These are phyloP conservation scores for Drosophila kohkoa DNA, from an alignment of 1,140 invertebrate genomes.

Conservation along the genomic window DNA sequence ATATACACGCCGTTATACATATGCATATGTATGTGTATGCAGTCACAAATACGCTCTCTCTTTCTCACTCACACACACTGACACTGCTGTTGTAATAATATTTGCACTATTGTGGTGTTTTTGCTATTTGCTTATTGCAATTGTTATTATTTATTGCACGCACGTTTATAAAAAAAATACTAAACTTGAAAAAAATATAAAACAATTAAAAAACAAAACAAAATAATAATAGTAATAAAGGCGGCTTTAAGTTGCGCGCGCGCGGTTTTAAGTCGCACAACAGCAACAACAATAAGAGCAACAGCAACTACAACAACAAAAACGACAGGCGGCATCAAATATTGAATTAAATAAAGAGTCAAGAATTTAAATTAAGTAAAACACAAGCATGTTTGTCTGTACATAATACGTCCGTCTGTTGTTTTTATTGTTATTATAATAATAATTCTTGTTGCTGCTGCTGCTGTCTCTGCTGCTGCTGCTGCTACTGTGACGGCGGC, in stretches of 20 bases:
- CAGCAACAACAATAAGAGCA: slow-evolving; percentile 20
- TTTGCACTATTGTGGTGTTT: slow-evolving; percentile 27
- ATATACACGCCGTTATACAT: neutral
- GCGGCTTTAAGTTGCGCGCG: slow-evolving; percentile 35
- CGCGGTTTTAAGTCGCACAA: slow-evolving; percentile 35
- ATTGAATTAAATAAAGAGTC: slow-evolving; percentile 33
- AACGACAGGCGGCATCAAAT: slow-evolving; percentile 32
- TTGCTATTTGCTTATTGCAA: slow-evolving; percentile 5
- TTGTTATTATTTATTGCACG: slow-evolving; percentile 32
- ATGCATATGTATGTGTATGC: slow-evolving; percentile 3
- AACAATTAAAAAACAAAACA: neutral
- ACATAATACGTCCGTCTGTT: slow-evolving; percentile 7
- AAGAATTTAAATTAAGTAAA: slow-evolving; percentile 46
- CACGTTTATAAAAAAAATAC: slow-evolving; percentile 27
- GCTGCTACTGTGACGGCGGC: neutral
- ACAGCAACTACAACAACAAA: slow-evolving; percentile 15
- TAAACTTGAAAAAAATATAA: slow-evolving; percentile 14
- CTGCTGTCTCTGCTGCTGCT: slow-evolving; percentile 15
- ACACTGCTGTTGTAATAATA: slow-evolving; percentile 21
- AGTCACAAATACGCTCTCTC: slow-evolving; percentile 16
- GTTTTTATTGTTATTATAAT: slow-evolving; percentile 26
- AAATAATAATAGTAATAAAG: slow-evolving; percentile 18
- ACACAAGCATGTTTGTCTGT: slow-evolving; percentile 7
- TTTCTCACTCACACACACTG: neutral
- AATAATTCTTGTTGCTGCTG: slow-evolving; percentile 24